These are phyloP conservation scores for Rhyacichthys aspro DNA, from an alignment of 2,797 vertebrate genomes.

Conservation along the genomic window DNA sequence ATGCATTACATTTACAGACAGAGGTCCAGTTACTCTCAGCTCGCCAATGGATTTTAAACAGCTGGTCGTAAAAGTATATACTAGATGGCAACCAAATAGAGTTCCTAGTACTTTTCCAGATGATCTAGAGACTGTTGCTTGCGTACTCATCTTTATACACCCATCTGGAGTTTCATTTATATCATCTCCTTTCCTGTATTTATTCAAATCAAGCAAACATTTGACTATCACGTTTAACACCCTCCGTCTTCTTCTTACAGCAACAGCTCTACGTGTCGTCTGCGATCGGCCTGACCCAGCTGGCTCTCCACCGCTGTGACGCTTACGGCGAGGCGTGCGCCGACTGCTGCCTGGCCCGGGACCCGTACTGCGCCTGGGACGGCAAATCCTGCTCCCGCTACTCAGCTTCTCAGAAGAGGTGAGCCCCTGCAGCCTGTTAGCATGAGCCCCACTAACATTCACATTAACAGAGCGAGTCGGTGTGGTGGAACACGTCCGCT, in stretches of 20 bases:
- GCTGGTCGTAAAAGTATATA: constrained; percentile 52
- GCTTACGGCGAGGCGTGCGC: constrained; percentile 94
- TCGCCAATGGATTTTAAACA: constrained; percentile 60
- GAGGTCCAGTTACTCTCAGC: constrained; percentile 42
- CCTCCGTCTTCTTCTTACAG: constrained; percentile 68
- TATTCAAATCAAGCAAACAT: neutral
- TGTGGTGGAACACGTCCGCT: constrained; percentile 6
- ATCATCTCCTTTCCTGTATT: too few species aligned
- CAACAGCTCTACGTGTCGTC: constrained; percentile 98
- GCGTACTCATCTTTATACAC: constrained; percentile 18
- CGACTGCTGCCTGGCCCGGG: constrained; percentile 95
- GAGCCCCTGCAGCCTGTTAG: constrained; percentile 38
- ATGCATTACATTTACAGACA: constrained; percentile 34
- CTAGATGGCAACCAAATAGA: constrained; percentile 40
- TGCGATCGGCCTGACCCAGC: constrained; percentile 87
- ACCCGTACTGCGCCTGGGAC: constrained; percentile 98
- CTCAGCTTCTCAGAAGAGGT: constrained; percentile 96
- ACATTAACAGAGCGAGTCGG: constrained; percentile 24
- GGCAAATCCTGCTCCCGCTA: constrained; percentile 96
- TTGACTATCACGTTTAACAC: too few species aligned
- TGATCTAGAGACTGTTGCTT: constrained; percentile 24
- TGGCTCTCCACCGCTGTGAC: constrained; percentile 94
- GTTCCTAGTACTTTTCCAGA: constrained; percentile 29
- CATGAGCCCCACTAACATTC: constrained; percentile 32
- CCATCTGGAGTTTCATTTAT: constrained; percentile 13